These are phyloP conservation scores for Ricordea florida DNA, from an alignment of 92 coral and sea anemone genomes.

Conservation along the genomic window DNA sequence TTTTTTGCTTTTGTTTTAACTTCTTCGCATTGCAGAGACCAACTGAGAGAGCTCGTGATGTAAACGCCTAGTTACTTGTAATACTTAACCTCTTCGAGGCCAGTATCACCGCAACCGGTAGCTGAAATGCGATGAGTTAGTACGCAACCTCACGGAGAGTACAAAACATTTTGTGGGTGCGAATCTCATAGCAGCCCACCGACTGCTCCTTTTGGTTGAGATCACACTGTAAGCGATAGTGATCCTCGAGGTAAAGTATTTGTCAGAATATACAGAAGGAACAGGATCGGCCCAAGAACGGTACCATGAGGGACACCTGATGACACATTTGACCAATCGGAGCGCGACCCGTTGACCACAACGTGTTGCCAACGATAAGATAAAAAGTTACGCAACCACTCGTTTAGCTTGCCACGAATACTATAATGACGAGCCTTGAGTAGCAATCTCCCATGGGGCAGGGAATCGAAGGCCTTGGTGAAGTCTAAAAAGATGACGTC, in stretches of 20 bases:
- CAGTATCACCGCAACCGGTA: too few species aligned
- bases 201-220: neutral
- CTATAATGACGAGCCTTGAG: neutral
- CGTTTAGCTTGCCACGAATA: neutral
- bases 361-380: neutral
- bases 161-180: neutral
- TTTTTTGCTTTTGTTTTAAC: constrained; percentile 13
- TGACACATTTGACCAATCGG: constrained; percentile 1
- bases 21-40: constrained; percentile 29
- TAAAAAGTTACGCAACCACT: too few species aligned
- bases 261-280: neutral
- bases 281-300: too few species aligned
- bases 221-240: neutral
- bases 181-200: neutral
- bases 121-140: too few species aligned
- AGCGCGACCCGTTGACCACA: neutral
- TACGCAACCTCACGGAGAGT: constrained; percentile 8
- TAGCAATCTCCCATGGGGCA: too few species aligned
- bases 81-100: too few species aligned
- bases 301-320: constrained; percentile 22
- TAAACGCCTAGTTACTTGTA: too few species aligned
- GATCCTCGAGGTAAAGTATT: neutral
- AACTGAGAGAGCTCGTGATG: too few species aligned
- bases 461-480: too few species aligned
- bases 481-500: too few species aligned